A percentile compares a stretch with the other conserved stretches of the same genome.
Conservation (phyloP, 2,113 vertebrate genomes). For the Serilophus lunatus region DNA sequence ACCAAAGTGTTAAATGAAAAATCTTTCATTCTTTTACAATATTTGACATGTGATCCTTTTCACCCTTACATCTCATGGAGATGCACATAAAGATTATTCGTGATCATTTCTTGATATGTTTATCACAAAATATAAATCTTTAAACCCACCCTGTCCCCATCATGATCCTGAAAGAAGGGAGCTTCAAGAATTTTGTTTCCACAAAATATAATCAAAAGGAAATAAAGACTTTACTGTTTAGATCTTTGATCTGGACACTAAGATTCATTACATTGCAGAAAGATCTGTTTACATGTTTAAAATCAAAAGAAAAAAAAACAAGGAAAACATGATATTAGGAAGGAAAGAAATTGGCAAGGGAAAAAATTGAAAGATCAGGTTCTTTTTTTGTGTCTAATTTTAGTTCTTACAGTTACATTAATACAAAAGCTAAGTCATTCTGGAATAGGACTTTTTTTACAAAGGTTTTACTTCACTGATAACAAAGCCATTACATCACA, state of each 20-base stretch:
- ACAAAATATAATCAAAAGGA: not conserved
- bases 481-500: not conserved
- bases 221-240: not conserved
- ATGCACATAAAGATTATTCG: not conserved
- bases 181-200: not conserved
- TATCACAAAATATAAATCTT: not conserved
- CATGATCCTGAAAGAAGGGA: not conserved
- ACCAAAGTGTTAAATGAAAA: not conserved
- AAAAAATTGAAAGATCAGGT: not conserved
- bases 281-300: not conserved
- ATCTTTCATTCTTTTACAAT: not conserved
- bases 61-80: not conserved
- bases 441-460: not conserved
- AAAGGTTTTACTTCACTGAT: not conserved
- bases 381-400: not conserved
- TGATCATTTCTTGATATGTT: not conserved
- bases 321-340: not conserved
- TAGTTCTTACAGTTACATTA: not conserved
- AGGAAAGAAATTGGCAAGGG: not conserved
- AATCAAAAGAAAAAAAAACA: not conserved
- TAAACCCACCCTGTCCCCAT: not conserved
- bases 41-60: not conserved
- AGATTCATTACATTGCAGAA: not conserved
- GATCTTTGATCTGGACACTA: not conserved
- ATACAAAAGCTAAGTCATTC: not conserved